Percentiles rank a stretch among this genome's conserved stretches.
These are phyloP conservation scores for Turdus rufiventris DNA, from an alignment of 2,113 vertebrate species.

Conservation along the genomic window DNA sequence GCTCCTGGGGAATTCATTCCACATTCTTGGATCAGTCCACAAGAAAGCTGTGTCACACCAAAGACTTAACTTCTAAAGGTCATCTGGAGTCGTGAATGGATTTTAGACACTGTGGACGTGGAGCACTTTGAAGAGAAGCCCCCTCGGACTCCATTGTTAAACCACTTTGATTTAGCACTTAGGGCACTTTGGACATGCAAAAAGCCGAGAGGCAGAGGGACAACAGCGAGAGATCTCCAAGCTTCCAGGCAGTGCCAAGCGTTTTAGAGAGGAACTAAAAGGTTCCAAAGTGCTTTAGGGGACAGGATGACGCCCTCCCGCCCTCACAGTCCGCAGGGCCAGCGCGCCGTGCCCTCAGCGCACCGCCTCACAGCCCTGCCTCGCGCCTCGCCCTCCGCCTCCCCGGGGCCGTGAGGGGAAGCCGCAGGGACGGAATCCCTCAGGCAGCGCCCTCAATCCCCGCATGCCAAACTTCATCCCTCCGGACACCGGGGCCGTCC, in stretches of 20 bases:
- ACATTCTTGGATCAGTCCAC: background rate
- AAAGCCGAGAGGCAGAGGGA: no score
- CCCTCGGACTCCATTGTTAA: background rate
- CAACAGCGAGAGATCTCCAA: background rate
- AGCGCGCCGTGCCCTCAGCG: accelerated
- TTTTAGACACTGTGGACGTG: background rate
- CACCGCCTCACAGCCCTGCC: background rate
- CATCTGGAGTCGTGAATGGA: background rate
- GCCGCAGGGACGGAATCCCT: accelerated
- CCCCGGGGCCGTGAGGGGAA: background rate
- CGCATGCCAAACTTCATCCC: accelerated
- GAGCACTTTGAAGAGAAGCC: background rate
- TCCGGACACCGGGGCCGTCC: accelerated
- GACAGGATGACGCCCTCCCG: no score
- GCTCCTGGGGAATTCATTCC: background rate
- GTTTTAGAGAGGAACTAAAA: background rate
- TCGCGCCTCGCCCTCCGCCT: background rate
- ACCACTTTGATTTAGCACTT: background rate
- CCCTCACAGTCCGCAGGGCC: background rate
- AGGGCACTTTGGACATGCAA: background rate
- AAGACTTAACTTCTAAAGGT: background rate
- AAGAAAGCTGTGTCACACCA: background rate
- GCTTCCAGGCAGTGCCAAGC: accelerated
- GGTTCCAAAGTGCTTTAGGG: background rate
- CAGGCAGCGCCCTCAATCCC: accelerated